Conservation (phyloP, 2,113 vertebrate genomes). For the Poeciliopsis prolifica region DNA sequence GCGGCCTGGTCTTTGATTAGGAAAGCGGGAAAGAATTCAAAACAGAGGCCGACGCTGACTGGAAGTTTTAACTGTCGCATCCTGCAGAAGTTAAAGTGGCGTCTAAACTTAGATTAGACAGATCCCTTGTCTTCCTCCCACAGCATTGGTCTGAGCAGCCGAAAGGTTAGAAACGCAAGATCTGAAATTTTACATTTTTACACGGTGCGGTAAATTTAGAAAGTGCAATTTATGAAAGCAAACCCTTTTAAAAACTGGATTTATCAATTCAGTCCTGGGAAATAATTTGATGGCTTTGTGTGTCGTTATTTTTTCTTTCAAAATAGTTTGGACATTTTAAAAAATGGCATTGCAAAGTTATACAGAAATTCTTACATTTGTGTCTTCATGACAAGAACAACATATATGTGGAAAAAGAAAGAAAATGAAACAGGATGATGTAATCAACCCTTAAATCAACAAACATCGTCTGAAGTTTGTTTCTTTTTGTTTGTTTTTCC, state of each 20-base stretch:
- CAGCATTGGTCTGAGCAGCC: neutral
- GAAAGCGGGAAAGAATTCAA: conserved; percentile 37
- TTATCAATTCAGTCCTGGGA: neutral
- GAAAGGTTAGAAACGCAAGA: neutral
- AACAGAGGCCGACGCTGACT: conserved; percentile 38
- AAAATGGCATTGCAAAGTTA: too few species aligned
- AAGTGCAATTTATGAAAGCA: too few species aligned
- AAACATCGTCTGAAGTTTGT: too few species aligned
- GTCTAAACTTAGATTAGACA: conserved; percentile 38
- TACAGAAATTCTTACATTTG: too few species aligned
- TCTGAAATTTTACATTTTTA: neutral
- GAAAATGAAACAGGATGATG: neutral
- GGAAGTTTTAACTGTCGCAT: conserved; percentile 53
- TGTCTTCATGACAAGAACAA: neutral
- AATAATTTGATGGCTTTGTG: neutral
- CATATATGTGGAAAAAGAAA: neutral
- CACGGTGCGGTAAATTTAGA: too few species aligned
- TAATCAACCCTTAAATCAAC: neutral
- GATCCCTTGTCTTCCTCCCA: conserved; percentile 4
- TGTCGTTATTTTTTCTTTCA: too few species aligned
- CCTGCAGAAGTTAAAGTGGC: conserved; percentile 36
- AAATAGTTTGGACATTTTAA: too few species aligned
- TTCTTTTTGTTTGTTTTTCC: too few species aligned
- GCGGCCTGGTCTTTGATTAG: conserved; percentile 51
- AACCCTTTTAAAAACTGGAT: neutral